Percentiles rank a stretch among this genome's conserved stretches.
These are phyloP conservation scores for Cataglyphis livida DNA, from an alignment of 2,888 invertebrate species.

Conservation along the genomic window DNA sequence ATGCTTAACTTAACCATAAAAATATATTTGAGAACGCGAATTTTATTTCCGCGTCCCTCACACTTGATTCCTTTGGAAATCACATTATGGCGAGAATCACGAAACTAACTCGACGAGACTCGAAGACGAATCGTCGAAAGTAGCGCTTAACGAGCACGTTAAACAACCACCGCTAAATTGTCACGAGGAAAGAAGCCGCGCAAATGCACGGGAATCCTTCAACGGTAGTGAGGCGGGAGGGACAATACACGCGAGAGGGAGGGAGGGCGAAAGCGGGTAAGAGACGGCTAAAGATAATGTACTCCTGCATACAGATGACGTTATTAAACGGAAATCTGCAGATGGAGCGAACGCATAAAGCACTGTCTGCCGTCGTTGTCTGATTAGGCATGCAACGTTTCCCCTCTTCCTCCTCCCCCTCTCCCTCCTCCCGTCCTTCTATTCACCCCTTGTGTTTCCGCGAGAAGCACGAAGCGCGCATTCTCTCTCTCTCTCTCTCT, in stretches of 20 bases:
- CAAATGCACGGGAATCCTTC: conserved; percentile 26
- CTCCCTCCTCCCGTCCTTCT: neutral
- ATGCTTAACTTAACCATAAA: neutral
- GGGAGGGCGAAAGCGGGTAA: conserved; percentile 27
- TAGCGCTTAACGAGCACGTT: conserved; percentile 13
- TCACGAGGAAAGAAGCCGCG: conserved; percentile 31
- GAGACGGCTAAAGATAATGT: conserved; percentile 65
- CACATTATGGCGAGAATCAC: neutral
- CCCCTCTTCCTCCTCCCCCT: neutral
- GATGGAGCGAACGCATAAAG: conserved; percentile 68
- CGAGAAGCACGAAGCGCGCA: neutral
- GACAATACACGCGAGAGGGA: neutral
- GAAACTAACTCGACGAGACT: neutral
- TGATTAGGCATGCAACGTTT: conserved; percentile 70
- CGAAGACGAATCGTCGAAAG: conserved; percentile 7
- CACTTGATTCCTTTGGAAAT: neutral
- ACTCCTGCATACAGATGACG: conserved; percentile 71
- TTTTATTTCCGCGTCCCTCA: neutral
- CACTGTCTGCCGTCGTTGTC: conserved; percentile 69
- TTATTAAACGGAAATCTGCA: conserved; percentile 72
- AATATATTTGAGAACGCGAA: neutral
- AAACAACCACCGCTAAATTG: conserved; percentile 7
- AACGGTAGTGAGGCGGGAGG: too few relatives aligned
- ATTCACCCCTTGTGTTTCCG: neutral
- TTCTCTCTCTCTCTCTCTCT: neutral